These are phyloP conservation scores for Drosophila mettleri DNA, from an alignment of 2,888 invertebrate species.

Conservation along the genomic window DNA sequence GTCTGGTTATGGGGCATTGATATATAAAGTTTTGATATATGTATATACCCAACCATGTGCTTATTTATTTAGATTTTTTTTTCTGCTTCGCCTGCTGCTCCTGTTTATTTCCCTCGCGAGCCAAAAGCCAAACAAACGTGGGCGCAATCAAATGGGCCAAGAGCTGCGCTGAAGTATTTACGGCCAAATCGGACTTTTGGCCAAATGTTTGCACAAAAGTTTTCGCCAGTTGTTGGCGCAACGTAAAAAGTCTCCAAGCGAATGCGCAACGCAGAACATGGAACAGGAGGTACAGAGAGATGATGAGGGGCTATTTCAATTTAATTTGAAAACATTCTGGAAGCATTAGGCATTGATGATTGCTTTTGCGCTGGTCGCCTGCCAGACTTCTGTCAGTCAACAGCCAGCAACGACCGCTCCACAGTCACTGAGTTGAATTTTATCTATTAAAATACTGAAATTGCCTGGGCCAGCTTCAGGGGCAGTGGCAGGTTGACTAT, in stretches of 20 bases:
- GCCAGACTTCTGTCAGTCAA: conserved; percentile 37
- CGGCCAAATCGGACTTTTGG: conserved; percentile 27
- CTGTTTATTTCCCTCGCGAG: conserved; percentile 23
- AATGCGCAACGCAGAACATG: conserved; percentile 12
- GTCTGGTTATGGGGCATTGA: background rate
- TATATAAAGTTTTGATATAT: background rate
- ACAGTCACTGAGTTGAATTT: conserved; percentile 31
- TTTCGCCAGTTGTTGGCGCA: conserved; percentile 24
- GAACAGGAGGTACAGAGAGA: background rate
- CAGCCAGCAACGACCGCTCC: conserved; percentile 17
- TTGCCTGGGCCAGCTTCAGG: conserved; percentile 2
- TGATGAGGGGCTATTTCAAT: conserved; percentile 53
- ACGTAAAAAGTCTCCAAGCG: conserved; percentile 16
- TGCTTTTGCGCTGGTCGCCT: conserved; percentile 38
- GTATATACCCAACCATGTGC: background rate
- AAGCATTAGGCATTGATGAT: conserved; percentile 42
- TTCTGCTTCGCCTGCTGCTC: conserved; percentile 8
- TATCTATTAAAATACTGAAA: conserved; percentile 66
- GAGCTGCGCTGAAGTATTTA: conserved; percentile 48
- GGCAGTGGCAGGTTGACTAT: background rate
- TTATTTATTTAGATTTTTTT: conserved; percentile 2
- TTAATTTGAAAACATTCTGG: conserved; percentile 52
- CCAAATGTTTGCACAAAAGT: conserved; percentile 47
- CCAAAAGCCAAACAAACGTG: conserved; percentile 59
- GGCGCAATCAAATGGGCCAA: conserved; percentile 45